Evolutionary conservation across 30 jellyfish, hydroid and myxozoan genomes (phyloP).

Genomic region (Cassiopea andromeda): DNA sequence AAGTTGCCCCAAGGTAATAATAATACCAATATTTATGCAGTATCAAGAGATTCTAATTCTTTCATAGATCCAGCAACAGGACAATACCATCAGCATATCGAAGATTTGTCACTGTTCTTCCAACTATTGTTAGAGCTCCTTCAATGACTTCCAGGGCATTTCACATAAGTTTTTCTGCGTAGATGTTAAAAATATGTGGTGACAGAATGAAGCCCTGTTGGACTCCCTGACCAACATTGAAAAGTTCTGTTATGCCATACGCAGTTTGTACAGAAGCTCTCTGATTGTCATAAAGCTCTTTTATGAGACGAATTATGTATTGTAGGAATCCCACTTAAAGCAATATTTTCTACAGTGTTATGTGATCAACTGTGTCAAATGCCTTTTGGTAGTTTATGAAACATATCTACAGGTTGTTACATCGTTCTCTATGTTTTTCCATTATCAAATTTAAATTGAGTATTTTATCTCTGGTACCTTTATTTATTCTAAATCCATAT

Average conservation of each 20-base stretch:
- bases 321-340: slow-evolving; percentile 34
- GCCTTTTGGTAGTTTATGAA: too few relatives aligned
- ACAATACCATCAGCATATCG: slow-evolving; percentile 37
- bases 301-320: slow-evolving; percentile 29
- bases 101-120: slow-evolving; percentile 6
- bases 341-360: slow-evolving; percentile 27
- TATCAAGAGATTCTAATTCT: slow-evolving; percentile 36
- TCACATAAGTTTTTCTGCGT: slow-evolving; percentile 17
- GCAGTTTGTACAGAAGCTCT: slow-evolving; percentile 26
- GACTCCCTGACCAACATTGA: slow-evolving; percentile 47
- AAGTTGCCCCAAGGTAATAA: slow-evolving; percentile 34
- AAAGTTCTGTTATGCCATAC: slow-evolving; percentile 45
- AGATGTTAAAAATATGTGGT: slow-evolving; percentile 40
- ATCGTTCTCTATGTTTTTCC: too few relatives aligned
- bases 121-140: not conserved
- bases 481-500: too few relatives aligned
- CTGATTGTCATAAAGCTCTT: slow-evolving; percentile 39
- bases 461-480: too few relatives aligned
- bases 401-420: too few relatives aligned
- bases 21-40: not conserved
- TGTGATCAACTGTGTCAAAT: not conserved
- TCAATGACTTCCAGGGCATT: slow-evolving; percentile 6
- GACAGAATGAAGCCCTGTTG: slow-evolving; percentile 58
- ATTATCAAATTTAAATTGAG: too few relatives aligned
- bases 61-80: slow-evolving; percentile 28